Evolutionary conservation across 2,888 invertebrate species (phyloP).

Genomic region (Neoaliturus tenellus): DNA sequence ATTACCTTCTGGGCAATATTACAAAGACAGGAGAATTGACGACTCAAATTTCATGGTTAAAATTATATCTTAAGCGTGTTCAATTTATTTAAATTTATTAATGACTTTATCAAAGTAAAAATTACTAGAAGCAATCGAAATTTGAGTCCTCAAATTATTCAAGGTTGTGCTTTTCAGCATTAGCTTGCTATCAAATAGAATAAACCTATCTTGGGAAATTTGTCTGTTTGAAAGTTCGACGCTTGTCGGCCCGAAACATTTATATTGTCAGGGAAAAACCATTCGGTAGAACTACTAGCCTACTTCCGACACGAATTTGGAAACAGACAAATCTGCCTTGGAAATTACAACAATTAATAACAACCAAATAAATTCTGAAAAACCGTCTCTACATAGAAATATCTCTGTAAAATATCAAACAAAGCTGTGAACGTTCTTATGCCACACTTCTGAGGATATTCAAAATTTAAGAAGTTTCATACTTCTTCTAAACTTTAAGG

Average conservation of each 20-base stretch:
- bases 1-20: neutral
- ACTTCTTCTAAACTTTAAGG: neutral
- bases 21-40: neutral
- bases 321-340: slow-evolving; percentile 3
- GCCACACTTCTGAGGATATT: neutral
- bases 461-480: slow-evolving; percentile 27
- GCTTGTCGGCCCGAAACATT: no score
- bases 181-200: neutral
- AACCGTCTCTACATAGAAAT: slow-evolving; percentile 6
- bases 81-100: no score
- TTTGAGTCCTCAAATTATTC: neutral
- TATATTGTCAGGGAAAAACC: no score
- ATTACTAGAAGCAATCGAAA: neutral
- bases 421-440: neutral
- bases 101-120: neutral
- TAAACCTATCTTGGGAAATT: neutral
- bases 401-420: slow-evolving; percentile 3
- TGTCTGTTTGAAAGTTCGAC: neutral
- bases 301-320: neutral
- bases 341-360: slow-evolving; percentile 27
- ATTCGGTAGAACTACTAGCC: no score
- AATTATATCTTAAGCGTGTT: no score
- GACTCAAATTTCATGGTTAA: no score
- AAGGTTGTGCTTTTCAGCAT: neutral
- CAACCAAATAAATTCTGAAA: slow-evolving; percentile 36